These are phyloP conservation scores for Squalus acanthias DNA, from an alignment of 2,797 vertebrate genomes.

Conservation along the genomic window DNA sequence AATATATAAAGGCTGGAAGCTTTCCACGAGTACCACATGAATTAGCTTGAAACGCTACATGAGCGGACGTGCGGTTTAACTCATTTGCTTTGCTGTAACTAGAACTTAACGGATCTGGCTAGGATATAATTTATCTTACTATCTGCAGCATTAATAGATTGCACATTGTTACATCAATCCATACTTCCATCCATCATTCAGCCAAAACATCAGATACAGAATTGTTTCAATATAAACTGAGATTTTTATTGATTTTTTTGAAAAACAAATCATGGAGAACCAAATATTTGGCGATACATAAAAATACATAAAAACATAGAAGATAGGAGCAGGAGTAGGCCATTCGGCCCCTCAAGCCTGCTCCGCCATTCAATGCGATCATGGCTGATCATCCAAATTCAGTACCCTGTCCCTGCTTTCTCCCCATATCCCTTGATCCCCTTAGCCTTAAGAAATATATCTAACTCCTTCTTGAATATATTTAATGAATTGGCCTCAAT, in stretches of 20 bases:
- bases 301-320: neutral
- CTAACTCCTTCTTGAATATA: too few relatives aligned
- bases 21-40: neutral
- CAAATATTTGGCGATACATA: neutral
- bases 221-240: neutral
- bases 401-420: too few relatives aligned
- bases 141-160: neutral
- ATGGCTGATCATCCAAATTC: too few relatives aligned
- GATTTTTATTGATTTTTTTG: neutral
- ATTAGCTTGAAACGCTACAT: neutral
- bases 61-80: neutral
- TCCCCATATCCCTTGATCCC: too few relatives aligned
- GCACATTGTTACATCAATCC: neutral
- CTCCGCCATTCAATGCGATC: too few relatives aligned
- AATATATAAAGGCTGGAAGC: neutral
- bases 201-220: neutral
- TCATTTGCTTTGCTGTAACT: neutral
- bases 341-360: too few relatives aligned
- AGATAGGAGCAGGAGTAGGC: too few relatives aligned
- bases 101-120: neutral
- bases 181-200: neutral
- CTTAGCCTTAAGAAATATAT: too few relatives aligned
- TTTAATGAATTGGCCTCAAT: too few relatives aligned
- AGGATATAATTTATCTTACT: neutral
- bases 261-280: neutral